A percentile compares a stretch with the other conserved stretches of the same genome.
Conservation (phyloP, 2,888 invertebrate species). For the Quadriops clusia region DNA sequence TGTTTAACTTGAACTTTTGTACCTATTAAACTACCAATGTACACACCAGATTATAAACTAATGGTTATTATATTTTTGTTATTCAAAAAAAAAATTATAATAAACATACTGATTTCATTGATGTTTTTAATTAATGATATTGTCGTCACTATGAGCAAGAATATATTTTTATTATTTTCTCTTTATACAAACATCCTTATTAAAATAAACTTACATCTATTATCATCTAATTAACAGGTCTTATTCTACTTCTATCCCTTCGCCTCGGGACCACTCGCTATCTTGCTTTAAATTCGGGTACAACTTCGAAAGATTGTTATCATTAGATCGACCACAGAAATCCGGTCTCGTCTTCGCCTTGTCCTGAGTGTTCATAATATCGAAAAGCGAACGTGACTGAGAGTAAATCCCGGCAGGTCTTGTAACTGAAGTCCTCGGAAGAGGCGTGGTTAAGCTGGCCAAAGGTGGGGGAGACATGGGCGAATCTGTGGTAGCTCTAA, state of each 20-base stretch:
- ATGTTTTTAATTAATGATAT: no score
- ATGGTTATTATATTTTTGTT: no score
- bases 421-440: conserved; percentile 19
- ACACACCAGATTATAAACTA: no score
- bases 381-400: conserved; percentile 46
- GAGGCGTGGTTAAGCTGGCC: conserved; percentile 26
- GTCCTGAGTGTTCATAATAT: conserved; percentile 51
- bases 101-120: no score
- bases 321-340: conserved; percentile 46
- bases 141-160: no score
- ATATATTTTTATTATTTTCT: no score
- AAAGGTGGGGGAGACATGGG: conserved; percentile 69
- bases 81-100: no score
- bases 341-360: conserved; percentile 39
- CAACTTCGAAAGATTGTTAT: conserved; percentile 52
- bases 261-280: conserved; percentile 36
- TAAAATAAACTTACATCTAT: no score
- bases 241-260: conserved; percentile 27
- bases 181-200: no score
- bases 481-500: conserved; percentile 72
- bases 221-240: no score
- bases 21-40: no score
- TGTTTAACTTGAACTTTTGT: no score
- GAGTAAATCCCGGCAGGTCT: conserved; percentile 28
- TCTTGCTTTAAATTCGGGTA: conserved; percentile 58